Base-by-base conservation (phyloP, 2,888 invertebrate species). In the Tenthredo notha region DNA sequence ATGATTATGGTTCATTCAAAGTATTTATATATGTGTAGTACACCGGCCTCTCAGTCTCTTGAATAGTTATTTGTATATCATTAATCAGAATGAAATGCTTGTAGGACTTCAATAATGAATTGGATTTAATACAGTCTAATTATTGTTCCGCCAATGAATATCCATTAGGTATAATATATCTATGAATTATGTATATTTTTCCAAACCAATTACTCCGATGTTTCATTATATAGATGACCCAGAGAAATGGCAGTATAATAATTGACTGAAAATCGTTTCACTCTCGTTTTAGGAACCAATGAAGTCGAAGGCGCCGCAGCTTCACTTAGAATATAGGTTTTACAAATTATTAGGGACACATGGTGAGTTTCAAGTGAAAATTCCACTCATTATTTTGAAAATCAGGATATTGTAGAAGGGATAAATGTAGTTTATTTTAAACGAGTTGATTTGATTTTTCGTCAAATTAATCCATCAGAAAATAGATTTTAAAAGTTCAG, bases 271-370 rank as follows among this genome's bases (percentile, higher is more conserved):
- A 82, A 37, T 85, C 74, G 74, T 86, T 78, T 86, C 82, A 47
- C 84, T 84, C 87, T 87, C 87, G 84, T 93, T 92, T 58, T 90
- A 96, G 96, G 99, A 99, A 96, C 98, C 99, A 92, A 99, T 99
- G 98, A 99, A 99, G 95, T 99, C 99, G 91, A 98, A 99, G 96
- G 99, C 99, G 93, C 99, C 99, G 88, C 99, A 99, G 95, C 96
- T 99, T 93, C 99, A 99, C 95, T 96, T 99, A 96, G 99, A 99
- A 95, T 99, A 99, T 96, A 97, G 99, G 96, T 99, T 99, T 97
- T 99, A 99, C 96, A 99, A 99, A 96, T 96, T 99, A 95, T 96
- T 99, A 95, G 99, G 99, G 95, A 97, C 98, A 94, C 97, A 98
- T 95, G 98, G 98, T 99, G 95, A 96, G 97, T 92, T 87, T 37